phyloP scores from a whole-genome alignment of 2,888 invertebrate genomes.

The Leptinotarsa haldemani region DNA sequence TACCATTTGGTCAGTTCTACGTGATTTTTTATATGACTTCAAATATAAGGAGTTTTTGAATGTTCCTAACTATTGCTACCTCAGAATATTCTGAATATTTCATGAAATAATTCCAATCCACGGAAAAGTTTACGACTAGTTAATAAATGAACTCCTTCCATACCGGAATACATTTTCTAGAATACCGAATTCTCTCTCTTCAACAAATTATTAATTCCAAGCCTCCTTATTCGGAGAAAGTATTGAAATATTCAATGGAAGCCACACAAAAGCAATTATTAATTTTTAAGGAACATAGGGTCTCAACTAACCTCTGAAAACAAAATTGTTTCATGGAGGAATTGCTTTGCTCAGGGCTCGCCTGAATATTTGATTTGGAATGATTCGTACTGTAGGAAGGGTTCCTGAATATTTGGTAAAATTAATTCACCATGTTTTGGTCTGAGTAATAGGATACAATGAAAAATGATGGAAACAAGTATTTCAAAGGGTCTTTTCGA shows the following conservation, averaged over 20 bases:
- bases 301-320: not conserved
- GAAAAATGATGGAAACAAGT: too few species aligned
- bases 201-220: not conserved
- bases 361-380: not conserved
- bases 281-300: not conserved
- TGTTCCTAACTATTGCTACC: too few species aligned
- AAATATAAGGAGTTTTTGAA: too few species aligned
- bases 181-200: not conserved
- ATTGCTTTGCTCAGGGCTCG: not conserved
- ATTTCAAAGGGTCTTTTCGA: too few species aligned
- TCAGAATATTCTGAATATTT: too few species aligned
- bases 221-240: not conserved
- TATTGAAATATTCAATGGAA: not conserved
- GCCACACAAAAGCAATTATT: not conserved
- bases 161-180: not conserved
- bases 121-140: too few species aligned
- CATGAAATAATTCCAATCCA: too few species aligned
- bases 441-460: not conserved
- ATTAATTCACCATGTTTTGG: not conserved
- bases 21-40: too few species aligned
- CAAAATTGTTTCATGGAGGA: not conserved
- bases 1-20: too few species aligned
- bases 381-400: not conserved
- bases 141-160: too few species aligned
- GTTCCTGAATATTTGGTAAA: not conserved